Evolutionary conservation across 2,888 invertebrate genomes (phyloP), one percentile per base, ranked within the genome.

Genomic region (Mythimna loreyi): DNA sequence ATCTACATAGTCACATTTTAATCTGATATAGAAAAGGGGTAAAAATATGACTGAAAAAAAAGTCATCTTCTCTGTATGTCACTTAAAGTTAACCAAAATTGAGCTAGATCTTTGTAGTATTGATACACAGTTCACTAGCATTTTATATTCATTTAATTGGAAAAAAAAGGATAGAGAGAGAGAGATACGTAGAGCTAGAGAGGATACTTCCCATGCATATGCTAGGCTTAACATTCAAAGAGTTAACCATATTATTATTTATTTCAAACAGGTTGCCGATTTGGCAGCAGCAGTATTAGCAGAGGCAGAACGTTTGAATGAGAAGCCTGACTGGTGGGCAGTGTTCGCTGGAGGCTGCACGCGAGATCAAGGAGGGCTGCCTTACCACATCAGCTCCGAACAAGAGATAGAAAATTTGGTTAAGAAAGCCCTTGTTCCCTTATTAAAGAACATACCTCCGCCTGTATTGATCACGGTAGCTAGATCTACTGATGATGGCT

Each of bases 261-360:
- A 25, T 53, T 25, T 50, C 63, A n/a, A 28, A 6, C 33, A 96
- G 95, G 94, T 97, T 28, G 89, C 91, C 21, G 90, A 94, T 11
- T 86, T 97, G 61, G 96, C 96, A 2, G 93, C 91, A 7, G 87
- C 89, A 11, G 90, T 97, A 40, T 91, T 67, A 84, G 91, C 73
- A 43, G 96, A 87, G 90, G 96, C 93, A 28, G 89, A 96, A 69
- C 97, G 97, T 84, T 90, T 96, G 4, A 96, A 97, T 19, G 96
- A 96, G 25, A 96, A 97, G 56, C 97, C 98, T 49, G 97, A 98
- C 88, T 98, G 98, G 97, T 96, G 97, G 88, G 94, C 98, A 70
- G 96, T 99, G 11, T 98, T 98, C 87, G 98, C 98, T 83, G 98
- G 98, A 45, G 99, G 99, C 5, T 98, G 98, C 89, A 99, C 99